Base-by-base conservation (phyloP, 1,140 invertebrate species). In the Lordiphosa stackelbergi region DNA sequence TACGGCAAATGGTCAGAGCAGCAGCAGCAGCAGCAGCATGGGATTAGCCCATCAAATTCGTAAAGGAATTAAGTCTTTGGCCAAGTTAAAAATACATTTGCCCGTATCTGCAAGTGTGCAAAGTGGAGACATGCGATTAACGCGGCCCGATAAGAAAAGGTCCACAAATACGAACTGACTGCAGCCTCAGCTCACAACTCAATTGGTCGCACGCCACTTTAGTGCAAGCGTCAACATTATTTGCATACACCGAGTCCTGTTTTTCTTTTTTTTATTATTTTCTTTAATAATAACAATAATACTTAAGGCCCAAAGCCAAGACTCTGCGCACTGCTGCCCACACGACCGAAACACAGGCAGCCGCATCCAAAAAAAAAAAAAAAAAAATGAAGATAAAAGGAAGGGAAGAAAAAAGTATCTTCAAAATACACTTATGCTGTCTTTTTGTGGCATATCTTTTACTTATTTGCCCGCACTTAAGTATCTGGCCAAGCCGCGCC, bases 361-460 rank as follows among this genome's bases (percentile, higher is more conserved):
- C 1, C 22, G 11, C 11, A 12, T 10, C 12, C 24, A 47, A 41
- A 37, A 41, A 31, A 64, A 65, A 37, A 41, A 31, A 64, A 65
- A 64, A 65, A 37, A 54, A 66, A 69, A 53, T 41, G 12, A 19
- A 35, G 13, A 53, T 37, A 53, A 55, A 36, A 8, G 24, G 36
- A 40, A 42, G 19, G 35, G 48, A 31, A 24, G 24, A 31, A 53
- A 53, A 74, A 81, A 69, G 71, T 70, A 73, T 73, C 71, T 73
- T 73, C 53, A 81, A 81, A 74, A 81, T 71, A 81, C 75, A 79
- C 71, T 74, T 74, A 73, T 79, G 71, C 75, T 81, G 75, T 65
- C 66, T 79, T 79, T 73, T 81, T 81, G 71, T 62, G 71, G 74
- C 74, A 73, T 81, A 74, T 81, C 71, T 81, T 81, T 74, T 65